Percentiles rank a stretch among this genome's conserved stretches.
phyloP scores from a whole-genome alignment of 2,888 invertebrate genomes.

The Leucozona laternaria region DNA sequence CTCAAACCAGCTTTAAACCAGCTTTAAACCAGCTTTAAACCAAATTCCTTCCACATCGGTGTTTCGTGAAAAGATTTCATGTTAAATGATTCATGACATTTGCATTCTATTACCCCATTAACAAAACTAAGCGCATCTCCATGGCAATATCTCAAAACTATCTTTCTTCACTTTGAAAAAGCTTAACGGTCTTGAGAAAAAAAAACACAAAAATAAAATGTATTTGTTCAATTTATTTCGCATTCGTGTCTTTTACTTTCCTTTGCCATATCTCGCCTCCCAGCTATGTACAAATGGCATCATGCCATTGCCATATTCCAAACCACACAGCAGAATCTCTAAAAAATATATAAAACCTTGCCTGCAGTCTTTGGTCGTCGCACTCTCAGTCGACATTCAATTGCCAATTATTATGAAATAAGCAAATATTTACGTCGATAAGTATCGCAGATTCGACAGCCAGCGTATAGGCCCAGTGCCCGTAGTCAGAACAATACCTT shows the following conservation, averaged over 20 bases:
- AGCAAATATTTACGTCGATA: conserved; percentile 76
- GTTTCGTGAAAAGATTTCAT: neutral
- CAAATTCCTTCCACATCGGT: neutral
- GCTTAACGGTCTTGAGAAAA: conserved; percentile 33
- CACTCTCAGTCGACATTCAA: conserved; percentile 68
- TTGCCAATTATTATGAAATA: conserved; percentile 76
- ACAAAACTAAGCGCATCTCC: conserved; percentile 46
- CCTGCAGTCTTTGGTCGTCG: conserved; percentile 10
- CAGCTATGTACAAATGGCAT: conserved; percentile 63
- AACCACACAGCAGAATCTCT: conserved; percentile 21
- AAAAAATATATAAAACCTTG: neutral
- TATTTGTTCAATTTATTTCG: conserved; percentile 66
- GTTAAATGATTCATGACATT: conserved; percentile 46
- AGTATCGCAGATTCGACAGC: conserved; percentile 67
- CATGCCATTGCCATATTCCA: conserved; percentile 48
- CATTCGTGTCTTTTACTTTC: conserved; percentile 69
- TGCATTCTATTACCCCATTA: conserved; percentile 56
- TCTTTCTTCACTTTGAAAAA: conserved; percentile 35
- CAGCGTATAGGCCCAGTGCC: neutral
- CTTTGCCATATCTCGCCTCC: conserved; percentile 46
- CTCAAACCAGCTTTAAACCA: neutral
- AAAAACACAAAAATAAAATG: neutral
- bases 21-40: neutral
- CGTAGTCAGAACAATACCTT: conserved; percentile 68
- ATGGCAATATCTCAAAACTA: conserved; percentile 25